Evolutionary conservation across 2,113 vertebrate genomes (phyloP).

Genomic region (Nansenia antarctica): DNA sequence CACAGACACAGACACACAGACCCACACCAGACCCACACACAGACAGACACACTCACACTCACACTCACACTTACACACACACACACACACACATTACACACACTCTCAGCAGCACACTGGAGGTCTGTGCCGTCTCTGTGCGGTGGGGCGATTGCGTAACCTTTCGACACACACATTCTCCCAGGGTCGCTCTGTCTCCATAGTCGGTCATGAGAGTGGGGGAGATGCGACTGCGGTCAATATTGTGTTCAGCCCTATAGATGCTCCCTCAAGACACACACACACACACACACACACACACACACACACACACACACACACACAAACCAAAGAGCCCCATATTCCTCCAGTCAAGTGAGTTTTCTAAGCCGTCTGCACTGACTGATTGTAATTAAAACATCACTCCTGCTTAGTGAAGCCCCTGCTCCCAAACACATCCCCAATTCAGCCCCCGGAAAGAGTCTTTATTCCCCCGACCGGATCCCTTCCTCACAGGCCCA

Average conservation of each 20-base stretch:
- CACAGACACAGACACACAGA: slow-evolving; percentile 27
- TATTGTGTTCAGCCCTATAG: slow-evolving; percentile 10
- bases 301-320: neutral
- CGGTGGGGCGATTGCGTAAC: slow-evolving; percentile 74
- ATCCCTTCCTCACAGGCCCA: slow-evolving; percentile 54
- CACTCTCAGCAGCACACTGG: slow-evolving; percentile 53
- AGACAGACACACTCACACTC: too few species aligned
- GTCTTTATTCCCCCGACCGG: slow-evolving; percentile 45
- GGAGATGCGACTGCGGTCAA: slow-evolving; percentile 10
- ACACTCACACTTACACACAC: slow-evolving; percentile 29
- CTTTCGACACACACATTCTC: slow-evolving; percentile 66
- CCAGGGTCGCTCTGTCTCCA: slow-evolving; percentile 42
- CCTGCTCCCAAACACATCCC: slow-evolving; percentile 35
- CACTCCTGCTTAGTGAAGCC: slow-evolving; percentile 40
- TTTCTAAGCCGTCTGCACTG: slow-evolving; percentile 5
- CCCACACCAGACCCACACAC: too few species aligned
- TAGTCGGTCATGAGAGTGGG: slow-evolving; percentile 27
- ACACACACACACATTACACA: slow-evolving; percentile 36
- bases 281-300: neutral
- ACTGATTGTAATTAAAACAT: slow-evolving; percentile 40
- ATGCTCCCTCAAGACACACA: neutral
- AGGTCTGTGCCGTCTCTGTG: slow-evolving; percentile 66
- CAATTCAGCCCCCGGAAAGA: slow-evolving; percentile 47
- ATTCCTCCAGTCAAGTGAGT: slow-evolving; percentile 2
- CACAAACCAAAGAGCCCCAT: neutral